A percentile compares a stretch with the other conserved stretches of the same genome.
phyloP scores from a whole-genome alignment of 2,797 vertebrate genomes.

The Gallinago solitaria region DNA sequence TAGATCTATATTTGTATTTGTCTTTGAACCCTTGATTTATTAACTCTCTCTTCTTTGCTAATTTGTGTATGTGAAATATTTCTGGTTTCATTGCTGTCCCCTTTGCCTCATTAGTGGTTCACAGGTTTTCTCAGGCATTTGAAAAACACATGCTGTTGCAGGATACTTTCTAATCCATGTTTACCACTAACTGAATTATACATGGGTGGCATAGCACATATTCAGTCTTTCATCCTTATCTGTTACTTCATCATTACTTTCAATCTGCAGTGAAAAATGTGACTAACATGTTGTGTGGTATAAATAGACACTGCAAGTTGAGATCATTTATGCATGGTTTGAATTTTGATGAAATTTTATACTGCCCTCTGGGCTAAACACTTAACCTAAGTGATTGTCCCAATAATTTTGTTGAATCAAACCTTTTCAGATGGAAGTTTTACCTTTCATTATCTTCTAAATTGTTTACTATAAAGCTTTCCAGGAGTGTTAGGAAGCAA shows the following conservation, averaged over 20 bases:
- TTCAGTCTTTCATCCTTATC: slow-evolving; percentile 67
- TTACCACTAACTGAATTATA: slow-evolving; percentile 61
- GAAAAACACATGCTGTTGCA: background rate
- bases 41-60: background rate
- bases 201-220: slow-evolving; percentile 60
- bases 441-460: slow-evolving; percentile 72
- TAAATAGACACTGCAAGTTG: slow-evolving; percentile 72
- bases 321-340: slow-evolving; percentile 72
- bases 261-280: slow-evolving; percentile 66
- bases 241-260: slow-evolving; percentile 64
- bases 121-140: slow-evolving; percentile 13
- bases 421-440: slow-evolving; percentile 69
- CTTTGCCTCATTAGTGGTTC: background rate
- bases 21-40: background rate
- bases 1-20: background rate
- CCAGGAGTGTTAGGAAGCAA: slow-evolving; percentile 39
- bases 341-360: slow-evolving; percentile 76
- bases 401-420: slow-evolving; percentile 73
- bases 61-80: background rate
- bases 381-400: slow-evolving; percentile 74
- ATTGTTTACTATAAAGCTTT: slow-evolving; percentile 67
- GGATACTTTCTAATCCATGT: slow-evolving; percentile 31
- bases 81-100: background rate
- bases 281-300: slow-evolving; percentile 68
- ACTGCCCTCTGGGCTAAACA: slow-evolving; percentile 73